These are phyloP conservation scores for Diplodus sargus DNA, from an alignment of 2,797 vertebrate species.

Conservation along the genomic window DNA sequence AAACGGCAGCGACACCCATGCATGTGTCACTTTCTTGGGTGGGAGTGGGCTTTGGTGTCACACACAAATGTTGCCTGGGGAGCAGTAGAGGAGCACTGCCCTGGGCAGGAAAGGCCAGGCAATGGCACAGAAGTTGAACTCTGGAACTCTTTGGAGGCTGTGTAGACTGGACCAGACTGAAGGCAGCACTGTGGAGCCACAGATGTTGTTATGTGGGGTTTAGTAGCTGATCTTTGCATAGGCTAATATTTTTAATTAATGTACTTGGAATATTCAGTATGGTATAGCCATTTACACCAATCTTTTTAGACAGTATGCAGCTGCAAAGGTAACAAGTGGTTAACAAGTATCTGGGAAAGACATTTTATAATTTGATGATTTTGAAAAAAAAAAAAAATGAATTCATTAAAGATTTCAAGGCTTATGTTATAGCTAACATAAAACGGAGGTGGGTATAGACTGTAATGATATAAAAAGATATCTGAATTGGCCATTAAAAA, in stretches of 20 bases:
- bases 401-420: neutral
- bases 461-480: slow-evolving; percentile 9
- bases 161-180: slow-evolving; percentile 14
- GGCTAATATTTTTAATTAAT: slow-evolving; percentile 4
- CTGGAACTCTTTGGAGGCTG: slow-evolving; percentile 16
- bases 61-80: slow-evolving; percentile 78
- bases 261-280: neutral
- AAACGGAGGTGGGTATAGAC: neutral
- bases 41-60: slow-evolving; percentile 81
- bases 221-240: neutral
- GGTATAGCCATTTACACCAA: neutral
- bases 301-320: slow-evolving; percentile 5
- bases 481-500: slow-evolving; percentile 9
- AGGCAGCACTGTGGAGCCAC: neutral
- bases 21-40: slow-evolving; percentile 87
- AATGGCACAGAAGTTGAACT: slow-evolving; percentile 38
- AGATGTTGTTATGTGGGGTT: slow-evolving; percentile 13
- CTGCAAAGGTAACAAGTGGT: neutral
- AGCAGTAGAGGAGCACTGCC: slow-evolving; percentile 69
- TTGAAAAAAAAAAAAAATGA: neutral
- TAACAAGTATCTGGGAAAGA: neutral
- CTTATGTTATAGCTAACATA: neutral
- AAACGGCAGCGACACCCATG: slow-evolving; percentile 84
- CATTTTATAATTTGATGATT: neutral
- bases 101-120: slow-evolving; percentile 53